Conservation (phyloP, 2,797 vertebrate genomes). For the Gastrophryne carolinensis region DNA sequence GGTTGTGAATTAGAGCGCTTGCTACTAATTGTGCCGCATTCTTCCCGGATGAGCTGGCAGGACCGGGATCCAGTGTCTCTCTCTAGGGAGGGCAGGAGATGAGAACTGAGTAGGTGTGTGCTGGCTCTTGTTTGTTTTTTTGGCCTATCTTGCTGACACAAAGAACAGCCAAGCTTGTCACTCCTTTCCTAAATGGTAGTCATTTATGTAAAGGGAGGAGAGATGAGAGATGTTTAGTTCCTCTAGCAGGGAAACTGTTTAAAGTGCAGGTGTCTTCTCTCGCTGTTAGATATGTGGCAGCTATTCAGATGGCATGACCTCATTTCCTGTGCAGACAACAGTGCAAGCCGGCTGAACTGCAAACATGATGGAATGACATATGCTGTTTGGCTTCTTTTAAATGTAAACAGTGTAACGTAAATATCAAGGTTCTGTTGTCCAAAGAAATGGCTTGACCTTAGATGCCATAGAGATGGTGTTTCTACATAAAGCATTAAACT, state of each 20-base stretch:
- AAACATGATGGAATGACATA: background rate
- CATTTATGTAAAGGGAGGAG: background rate
- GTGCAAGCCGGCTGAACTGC: too few relatives aligned
- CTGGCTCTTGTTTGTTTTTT: slow-evolving; percentile 13
- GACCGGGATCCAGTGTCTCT: slow-evolving; percentile 2
- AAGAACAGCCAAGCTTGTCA: background rate
- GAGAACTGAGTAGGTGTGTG: slow-evolving; percentile 47
- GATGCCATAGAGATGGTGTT: too few relatives aligned
- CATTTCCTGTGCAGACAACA: background rate
- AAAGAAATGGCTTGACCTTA: too few relatives aligned
- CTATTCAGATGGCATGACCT: background rate
- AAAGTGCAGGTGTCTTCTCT: background rate
- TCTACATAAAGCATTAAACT: too few relatives aligned
- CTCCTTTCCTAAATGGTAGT: background rate
- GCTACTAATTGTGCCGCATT: slow-evolving; percentile 30
- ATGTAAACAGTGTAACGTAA: too few relatives aligned
- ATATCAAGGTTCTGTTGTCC: too few relatives aligned
- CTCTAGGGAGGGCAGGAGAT: background rate
- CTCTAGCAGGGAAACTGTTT: background rate
- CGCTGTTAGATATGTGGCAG: background rate
- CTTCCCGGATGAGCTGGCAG: slow-evolving; percentile 32
- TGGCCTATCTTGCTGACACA: background rate
- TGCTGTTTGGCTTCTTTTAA: background rate
- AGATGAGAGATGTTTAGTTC: background rate
- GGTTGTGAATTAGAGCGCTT: background rate